Percentiles rank a stretch among this genome's conserved stretches.
Conservation (phyloP, 2,113 vertebrate species). For the Ceuthmochares aereus region DNA sequence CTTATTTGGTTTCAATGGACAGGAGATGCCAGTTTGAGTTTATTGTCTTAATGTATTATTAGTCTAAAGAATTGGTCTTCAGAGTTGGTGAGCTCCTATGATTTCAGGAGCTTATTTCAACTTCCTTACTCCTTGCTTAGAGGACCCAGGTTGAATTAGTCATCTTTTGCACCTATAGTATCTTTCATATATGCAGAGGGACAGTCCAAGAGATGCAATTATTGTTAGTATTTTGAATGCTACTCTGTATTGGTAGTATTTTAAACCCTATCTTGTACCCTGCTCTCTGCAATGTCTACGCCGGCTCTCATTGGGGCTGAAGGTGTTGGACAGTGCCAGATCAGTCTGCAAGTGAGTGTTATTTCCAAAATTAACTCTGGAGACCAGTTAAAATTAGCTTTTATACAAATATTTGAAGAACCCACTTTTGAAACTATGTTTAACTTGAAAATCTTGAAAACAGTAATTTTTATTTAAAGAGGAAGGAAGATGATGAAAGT, state of each 20-base stretch:
- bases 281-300: not conserved
- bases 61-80: not conserved
- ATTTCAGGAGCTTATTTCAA: not conserved
- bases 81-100: not conserved
- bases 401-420: not conserved
- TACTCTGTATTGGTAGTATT: not conserved
- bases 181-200: not conserved
- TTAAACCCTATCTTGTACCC: not conserved
- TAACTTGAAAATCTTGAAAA: not conserved
- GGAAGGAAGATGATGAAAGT: not conserved
- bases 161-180: not conserved
- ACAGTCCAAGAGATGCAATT: not conserved
- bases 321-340: not conserved
- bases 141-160: not conserved
- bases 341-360: not conserved
- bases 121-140: not conserved
- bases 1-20: not conserved
- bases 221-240: not conserved
- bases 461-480: not conserved
- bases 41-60: not conserved
- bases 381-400: not conserved
- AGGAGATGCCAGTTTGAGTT: not conserved
- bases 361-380: not conserved
- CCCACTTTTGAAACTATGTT: not conserved
- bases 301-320: not conserved